Percentiles rank a stretch among this genome's conserved stretches.
These are phyloP conservation scores for Brachystomella parvula DNA, from an alignment of 1,140 invertebrate genomes.

Conservation along the genomic window DNA sequence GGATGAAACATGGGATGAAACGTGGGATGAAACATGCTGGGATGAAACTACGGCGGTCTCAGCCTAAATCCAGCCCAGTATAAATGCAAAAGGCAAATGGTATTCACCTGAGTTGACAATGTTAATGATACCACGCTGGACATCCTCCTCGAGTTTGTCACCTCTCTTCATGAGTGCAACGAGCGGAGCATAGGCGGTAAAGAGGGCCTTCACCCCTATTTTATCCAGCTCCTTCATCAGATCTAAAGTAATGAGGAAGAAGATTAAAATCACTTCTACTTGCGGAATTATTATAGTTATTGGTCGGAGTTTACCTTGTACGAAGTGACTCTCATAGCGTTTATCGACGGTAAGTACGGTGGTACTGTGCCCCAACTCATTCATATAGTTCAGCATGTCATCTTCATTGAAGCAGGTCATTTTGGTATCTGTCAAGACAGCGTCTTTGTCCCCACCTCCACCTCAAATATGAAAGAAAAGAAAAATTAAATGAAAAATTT, in stretches of 20 bases:
- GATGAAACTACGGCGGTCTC: too few species aligned
- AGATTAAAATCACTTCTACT: neutral
- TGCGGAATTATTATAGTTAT: neutral
- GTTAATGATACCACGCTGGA: neutral
- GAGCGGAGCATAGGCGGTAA: neutral
- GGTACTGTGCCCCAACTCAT: neutral
- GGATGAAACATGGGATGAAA: too few species aligned
- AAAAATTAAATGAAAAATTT: too few species aligned
- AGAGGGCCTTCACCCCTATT: neutral
- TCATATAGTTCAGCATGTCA: neutral
- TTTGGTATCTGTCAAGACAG: neutral
- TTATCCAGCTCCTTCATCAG: neutral
- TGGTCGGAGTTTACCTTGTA: neutral
- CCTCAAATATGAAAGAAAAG: too few species aligned
- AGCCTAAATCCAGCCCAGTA: too few species aligned
- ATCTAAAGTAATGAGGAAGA: neutral
- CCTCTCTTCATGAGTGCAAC: neutral
- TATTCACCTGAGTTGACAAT: neutral
- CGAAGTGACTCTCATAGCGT: neutral
- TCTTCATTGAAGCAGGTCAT: slow-evolving; percentile 5
- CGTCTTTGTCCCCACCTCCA: neutral
- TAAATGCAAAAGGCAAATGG: neutral
- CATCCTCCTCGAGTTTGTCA: neutral
- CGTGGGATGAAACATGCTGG: too few species aligned
- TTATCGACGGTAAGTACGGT: neutral